Evolutionary conservation across 1,140 invertebrate genomes (phyloP), one percentile per base, ranked within the genome.

Genomic region (Drosophila biarmipes): DNA sequence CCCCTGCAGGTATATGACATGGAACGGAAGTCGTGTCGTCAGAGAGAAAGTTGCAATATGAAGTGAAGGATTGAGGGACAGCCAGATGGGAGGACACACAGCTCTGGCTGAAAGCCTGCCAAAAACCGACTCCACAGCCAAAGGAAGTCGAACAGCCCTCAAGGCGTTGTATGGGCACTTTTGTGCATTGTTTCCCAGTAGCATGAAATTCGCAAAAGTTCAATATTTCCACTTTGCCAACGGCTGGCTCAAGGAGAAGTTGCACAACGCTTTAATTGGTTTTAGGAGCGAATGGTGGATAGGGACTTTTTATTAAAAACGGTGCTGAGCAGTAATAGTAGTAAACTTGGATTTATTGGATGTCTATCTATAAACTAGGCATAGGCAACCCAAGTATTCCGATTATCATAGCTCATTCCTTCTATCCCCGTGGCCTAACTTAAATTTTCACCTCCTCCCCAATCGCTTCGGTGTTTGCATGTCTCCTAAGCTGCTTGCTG

Each of bases 1-100:
- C 51, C 72, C 72, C 72, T 75, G 59, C 61, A 75, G 72, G 71
- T 66, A 75, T 75, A 75, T 74, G 71, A 75, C 72, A 74, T 75
- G 72, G 52, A 75, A 66, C 71, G 71, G 52, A 74, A 75, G 72
- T 75, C 59, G 71, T 74, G 59, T 75, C 72, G 52, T 75, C 72
- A 51, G 34, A 66, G 74, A 73, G 72, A 64, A 74, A 74, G 52
- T 66, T 74, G 71, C 69, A 64, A 74, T 73, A 69, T 64, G 69
- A 64, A 40, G 38, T 51, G 72, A 57, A 49, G 45, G 71, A 64
- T 52, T 64, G 72, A 55, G 17, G 43, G 37, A 29, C 48, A 24
- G 48, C 31, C 48, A 46, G 62, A 46, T 37, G 27, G 34, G 55
- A 46, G 17, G 34, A 59, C 57, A 40, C 21, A 61, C 21, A 61